Percentiles rank a stretch among this genome's conserved stretches.
Conservation (phyloP, 2,888 invertebrate species). For the Amblyjoppa fuscipennis region DNA sequence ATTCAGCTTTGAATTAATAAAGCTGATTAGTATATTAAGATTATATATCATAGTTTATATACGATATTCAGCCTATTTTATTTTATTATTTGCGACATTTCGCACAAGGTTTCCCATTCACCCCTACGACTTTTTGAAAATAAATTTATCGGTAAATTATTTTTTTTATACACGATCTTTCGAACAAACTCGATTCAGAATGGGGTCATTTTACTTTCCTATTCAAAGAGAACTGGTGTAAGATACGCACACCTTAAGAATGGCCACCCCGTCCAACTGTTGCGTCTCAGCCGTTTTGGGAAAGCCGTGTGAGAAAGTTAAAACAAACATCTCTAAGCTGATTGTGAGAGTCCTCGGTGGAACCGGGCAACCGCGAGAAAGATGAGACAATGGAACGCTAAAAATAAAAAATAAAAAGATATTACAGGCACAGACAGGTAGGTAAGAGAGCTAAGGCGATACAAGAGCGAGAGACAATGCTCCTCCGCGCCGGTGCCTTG, state of each 20-base stretch:
- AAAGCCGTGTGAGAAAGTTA: slow-evolving; percentile 62
- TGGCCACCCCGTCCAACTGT: background rate
- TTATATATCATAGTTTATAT: no score
- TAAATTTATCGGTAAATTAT: background rate
- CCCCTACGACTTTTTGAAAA: background rate
- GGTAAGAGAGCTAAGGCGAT: slow-evolving; percentile 27
- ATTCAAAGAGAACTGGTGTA: background rate
- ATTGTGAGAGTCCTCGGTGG: slow-evolving; percentile 52
- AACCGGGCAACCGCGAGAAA: slow-evolving; percentile 12
- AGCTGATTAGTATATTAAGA: no score
- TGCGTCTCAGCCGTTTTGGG: slow-evolving; percentile 33
- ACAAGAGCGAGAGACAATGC: slow-evolving; percentile 64
- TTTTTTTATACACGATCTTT: background rate
- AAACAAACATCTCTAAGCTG: slow-evolving; percentile 47
- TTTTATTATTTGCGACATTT: background rate
- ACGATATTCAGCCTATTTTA: no score
- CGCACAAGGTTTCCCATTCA: background rate
- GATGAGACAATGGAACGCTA: slow-evolving; percentile 56
- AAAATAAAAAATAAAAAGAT: slow-evolving; percentile 31
- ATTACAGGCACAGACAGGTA: background rate
- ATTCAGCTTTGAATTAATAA: no score
- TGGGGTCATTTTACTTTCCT: background rate
- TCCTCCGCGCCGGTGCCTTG: slow-evolving; percentile 60
- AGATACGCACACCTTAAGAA: background rate
- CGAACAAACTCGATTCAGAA: background rate